These are phyloP conservation scores for Arenaria interpres DNA, from an alignment of 2,113 vertebrate genomes.

Conservation along the genomic window DNA sequence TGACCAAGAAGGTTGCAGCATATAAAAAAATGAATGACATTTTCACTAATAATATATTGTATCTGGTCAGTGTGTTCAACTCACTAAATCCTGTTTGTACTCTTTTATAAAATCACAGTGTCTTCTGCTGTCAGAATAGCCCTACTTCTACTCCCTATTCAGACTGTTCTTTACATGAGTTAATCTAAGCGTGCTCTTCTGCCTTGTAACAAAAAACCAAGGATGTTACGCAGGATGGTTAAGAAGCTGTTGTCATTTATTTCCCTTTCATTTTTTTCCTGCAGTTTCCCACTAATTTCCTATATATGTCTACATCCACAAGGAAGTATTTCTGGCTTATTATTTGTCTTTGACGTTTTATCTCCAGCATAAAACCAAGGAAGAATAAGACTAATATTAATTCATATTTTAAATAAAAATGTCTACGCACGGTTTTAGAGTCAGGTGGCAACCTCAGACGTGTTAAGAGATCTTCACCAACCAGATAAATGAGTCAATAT, in stretches of 20 bases:
- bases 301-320: background rate
- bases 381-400: background rate
- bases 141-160: background rate
- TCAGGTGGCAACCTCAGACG: background rate
- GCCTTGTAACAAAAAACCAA: background rate
- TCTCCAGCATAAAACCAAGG: background rate
- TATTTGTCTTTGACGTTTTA: background rate
- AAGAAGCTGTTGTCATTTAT: background rate
- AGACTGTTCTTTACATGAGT: background rate
- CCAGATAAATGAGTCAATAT: background rate
- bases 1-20: background rate
- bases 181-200: background rate
- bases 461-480: background rate
- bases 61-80: background rate
- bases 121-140: background rate
- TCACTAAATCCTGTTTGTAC: background rate
- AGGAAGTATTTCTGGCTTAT: background rate
- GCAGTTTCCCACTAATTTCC: background rate
- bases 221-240: background rate
- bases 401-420: background rate
- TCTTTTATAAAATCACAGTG: background rate
- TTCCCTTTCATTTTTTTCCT: background rate
- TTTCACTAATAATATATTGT: background rate
- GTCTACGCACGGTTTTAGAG: background rate
- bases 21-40: background rate